Evolutionary conservation across 2,888 invertebrate genomes (phyloP), one percentile per base, ranked within the genome.

Genomic region (Drosophila cognata): DNA sequence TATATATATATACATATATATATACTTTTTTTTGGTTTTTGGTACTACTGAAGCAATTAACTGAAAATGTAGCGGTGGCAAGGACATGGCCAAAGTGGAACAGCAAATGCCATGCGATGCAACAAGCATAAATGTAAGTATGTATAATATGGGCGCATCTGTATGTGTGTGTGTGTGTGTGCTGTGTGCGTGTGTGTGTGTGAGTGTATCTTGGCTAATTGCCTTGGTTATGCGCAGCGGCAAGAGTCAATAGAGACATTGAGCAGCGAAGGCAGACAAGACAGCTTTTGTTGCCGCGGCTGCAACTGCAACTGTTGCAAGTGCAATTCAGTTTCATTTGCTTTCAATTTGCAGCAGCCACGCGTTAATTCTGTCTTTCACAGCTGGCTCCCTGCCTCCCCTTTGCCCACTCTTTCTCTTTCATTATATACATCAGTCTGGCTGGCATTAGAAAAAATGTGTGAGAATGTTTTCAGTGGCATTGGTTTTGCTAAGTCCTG

Each of bases 61-160:
- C 88, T 81, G 83, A 89, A 89, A 89, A 87, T 87, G 87, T 87
- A 87, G 87, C 81, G 68, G 67, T 83, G 79, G 71, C 59, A 82
- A 83, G 87, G 84, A 89, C 87, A 87, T 89, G 87, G 89, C 84
- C 83, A 85, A 81, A 82, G 79, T 79, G 84, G 82, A 89, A 84
- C 81, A 81, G 81, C 89, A 89, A 83, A 81, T 82, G 84, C 87
- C 74, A 77, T 73, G 81, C 74, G 79, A 84, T 80, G 89, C 88
- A 82, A 86, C 87, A 77, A 81, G 81, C 87, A 89, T 87, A 87
- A 89, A 81, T 79, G 86, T 87, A 87, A 87, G 86, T 87, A 84
- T 52, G 7, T 52, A n/a, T 35, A 58, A 21, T 46, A 58, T 36
- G 69, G 18, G 63, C n/a, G 43, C 13, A 18, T 38, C 18, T 57